These are phyloP conservation scores for Selene dorsalis DNA, from an alignment of 2,797 vertebrate genomes.

Conservation along the genomic window DNA sequence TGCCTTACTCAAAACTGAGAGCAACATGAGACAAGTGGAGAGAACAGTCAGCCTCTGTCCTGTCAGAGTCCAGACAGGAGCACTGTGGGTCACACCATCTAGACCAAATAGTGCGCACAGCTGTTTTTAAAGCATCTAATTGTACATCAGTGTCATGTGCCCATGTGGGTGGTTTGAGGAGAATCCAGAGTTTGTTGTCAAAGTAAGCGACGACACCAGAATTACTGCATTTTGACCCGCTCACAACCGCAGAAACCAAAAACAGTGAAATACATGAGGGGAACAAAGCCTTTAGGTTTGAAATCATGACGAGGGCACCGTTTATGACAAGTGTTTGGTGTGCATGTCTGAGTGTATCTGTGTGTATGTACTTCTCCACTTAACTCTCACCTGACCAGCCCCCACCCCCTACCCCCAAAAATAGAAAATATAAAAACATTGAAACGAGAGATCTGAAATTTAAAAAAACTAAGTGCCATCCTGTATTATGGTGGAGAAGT, in stretches of 20 bases:
- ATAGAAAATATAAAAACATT: conserved; percentile 78
- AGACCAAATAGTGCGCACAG: conserved; percentile 21
- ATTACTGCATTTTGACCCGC: conserved; percentile 83
- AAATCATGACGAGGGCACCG: conserved; percentile 67
- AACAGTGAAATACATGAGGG: conserved; percentile 70
- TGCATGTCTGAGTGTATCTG: conserved; percentile 70
- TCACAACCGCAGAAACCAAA: conserved; percentile 80
- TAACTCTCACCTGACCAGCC: conserved; percentile 82
- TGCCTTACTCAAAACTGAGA: not conserved
- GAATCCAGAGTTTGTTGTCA: conserved; percentile 21
- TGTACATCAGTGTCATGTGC: conserved; percentile 34
- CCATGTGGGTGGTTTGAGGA: conserved; percentile 24
- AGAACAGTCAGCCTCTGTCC: conserved; percentile 66
- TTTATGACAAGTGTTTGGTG: conserved; percentile 38
- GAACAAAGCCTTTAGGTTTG: conserved; percentile 38
- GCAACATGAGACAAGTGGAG: conserved; percentile 11
- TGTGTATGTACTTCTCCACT: conserved; percentile 81
- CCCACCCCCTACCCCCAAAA: conserved; percentile 27
- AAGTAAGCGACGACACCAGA: conserved; percentile 59
- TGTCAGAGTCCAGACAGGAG: not conserved
- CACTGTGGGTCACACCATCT: conserved; percentile 10
- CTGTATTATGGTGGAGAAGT: conserved; percentile 79
- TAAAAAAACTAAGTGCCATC: conserved; percentile 82
- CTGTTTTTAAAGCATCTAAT: conserved; percentile 83
- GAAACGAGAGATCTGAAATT: conserved; percentile 85